Percentiles rank a stretch among this genome's conserved stretches.
phyloP scores from a whole-genome alignment of 2,797 vertebrate species.

The Manis pentadactyla region DNA sequence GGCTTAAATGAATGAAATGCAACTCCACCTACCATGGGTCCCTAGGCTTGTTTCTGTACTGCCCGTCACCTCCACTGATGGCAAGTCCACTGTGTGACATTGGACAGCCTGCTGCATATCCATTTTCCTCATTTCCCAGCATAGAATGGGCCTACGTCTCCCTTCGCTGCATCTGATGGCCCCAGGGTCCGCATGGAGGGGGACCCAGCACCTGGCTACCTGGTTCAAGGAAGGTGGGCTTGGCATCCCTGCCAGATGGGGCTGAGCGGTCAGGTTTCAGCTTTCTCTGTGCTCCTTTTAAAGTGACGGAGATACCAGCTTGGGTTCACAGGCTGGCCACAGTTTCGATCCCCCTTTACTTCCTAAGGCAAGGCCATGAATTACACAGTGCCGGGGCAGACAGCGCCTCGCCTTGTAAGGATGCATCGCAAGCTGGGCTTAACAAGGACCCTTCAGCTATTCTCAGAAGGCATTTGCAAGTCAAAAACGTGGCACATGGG shows the following conservation, averaged over 20 bases:
- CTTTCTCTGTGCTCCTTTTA: slow-evolving; percentile 68
- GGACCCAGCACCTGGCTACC: background rate
- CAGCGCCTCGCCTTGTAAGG: slow-evolving; percentile 91
- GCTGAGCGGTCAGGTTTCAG: slow-evolving; percentile 56
- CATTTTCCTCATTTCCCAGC: background rate
- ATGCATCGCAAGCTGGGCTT: slow-evolving; percentile 89
- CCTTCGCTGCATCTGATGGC: background rate
- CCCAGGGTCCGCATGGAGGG: rapidly evolving
- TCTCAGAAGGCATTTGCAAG: slow-evolving; percentile 87
- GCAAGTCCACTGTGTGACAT: background rate
- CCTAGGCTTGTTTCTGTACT: background rate
- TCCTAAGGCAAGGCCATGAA: slow-evolving; percentile 85
- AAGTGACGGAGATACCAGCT: slow-evolving; percentile 69
- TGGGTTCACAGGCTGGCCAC: slow-evolving; percentile 80
- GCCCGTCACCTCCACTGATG: background rate
- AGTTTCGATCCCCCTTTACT: slow-evolving; percentile 65
- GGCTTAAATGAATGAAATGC: background rate
- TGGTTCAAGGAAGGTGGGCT: background rate
- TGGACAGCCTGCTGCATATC: too few relatives aligned
- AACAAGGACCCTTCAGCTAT: slow-evolving; percentile 90
- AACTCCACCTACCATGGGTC: background rate
- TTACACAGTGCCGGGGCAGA: slow-evolving; percentile 85
- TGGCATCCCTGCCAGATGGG: rapidly evolving
- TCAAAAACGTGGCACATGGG: slow-evolving; percentile 85
- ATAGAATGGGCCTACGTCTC: background rate